A percentile compares a stretch with the other conserved stretches of the same genome.
Conservation (phyloP, 2,888 invertebrate genomes). For the Halictus ligatus region DNA sequence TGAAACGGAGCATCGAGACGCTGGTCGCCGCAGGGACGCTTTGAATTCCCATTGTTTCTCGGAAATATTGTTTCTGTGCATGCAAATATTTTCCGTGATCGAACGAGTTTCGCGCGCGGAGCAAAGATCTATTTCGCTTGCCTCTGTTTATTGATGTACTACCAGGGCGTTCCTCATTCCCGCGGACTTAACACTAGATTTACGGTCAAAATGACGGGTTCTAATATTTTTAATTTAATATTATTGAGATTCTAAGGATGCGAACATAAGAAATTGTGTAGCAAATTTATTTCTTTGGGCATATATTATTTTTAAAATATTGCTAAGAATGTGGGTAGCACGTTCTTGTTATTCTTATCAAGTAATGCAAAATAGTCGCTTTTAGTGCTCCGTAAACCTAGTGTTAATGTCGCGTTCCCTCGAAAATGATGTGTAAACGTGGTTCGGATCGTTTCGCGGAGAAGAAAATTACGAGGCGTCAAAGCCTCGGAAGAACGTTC, state of each 20-base stretch:
- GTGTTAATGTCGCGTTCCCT: neutral
- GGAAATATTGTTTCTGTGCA: slow-evolving; percentile 19
- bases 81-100: slow-evolving; percentile 2
- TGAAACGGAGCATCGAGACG: neutral
- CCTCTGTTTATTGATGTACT: neutral
- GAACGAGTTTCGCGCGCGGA: neutral
- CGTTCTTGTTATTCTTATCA: too few relatives aligned
- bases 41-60: slow-evolving; percentile 11
- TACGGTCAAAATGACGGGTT: too few relatives aligned
- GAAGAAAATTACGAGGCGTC: slow-evolving; percentile 4
- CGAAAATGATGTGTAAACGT: slow-evolving; percentile 1
- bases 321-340: too few relatives aligned
- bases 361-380: too few relatives aligned
- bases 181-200: too few relatives aligned
- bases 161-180: neutral
- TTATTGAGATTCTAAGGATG: too few relatives aligned
- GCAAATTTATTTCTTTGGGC: too few relatives aligned
- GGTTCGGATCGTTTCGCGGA: slow-evolving; percentile 3
- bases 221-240: too few relatives aligned
- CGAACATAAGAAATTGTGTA: too few relatives aligned
- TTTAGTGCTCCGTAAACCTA: too few relatives aligned
- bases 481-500: neutral
- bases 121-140: neutral
- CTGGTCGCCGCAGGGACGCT: neutral
- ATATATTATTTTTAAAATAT: too few relatives aligned